Evolutionary conservation across 2,797 vertebrate genomes (phyloP).

Genomic region (Gallinago nigripennis): DNA sequence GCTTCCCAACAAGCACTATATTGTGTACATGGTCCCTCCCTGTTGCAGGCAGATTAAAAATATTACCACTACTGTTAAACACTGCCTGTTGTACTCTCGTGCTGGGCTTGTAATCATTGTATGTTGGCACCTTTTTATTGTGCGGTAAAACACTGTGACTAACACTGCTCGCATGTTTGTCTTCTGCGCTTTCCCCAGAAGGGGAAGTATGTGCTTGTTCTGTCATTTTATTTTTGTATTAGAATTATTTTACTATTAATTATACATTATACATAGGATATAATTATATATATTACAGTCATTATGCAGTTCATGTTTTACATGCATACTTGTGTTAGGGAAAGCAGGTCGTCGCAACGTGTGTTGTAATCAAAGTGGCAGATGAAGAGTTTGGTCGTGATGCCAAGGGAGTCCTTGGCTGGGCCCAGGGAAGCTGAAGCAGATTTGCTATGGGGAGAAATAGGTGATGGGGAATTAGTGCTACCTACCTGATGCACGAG

Average conservation of each 20-base stretch:
- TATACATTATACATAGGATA: constrained; percentile 28
- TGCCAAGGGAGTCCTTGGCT: background rate
- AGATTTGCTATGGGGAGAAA: background rate
- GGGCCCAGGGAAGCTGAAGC: background rate
- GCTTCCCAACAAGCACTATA: background rate
- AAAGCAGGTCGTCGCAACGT: constrained; percentile 10
- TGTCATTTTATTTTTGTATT: background rate
- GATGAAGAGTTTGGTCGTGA: background rate
- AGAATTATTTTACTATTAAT: constrained; percentile 39
- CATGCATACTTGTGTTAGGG: constrained; percentile 2
- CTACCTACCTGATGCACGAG: background rate
- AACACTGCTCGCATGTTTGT: background rate
- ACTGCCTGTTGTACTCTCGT: background rate
- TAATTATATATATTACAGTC: constrained; percentile 41
- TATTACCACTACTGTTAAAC: background rate
- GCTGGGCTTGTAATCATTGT: background rate
- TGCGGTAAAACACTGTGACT: background rate
- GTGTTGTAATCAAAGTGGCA: background rate
- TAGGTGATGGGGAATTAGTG: background rate
- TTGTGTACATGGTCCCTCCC: background rate
- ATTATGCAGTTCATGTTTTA: constrained; percentile 39
- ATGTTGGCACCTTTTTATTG: background rate
- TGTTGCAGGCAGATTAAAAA: constrained; percentile 17
- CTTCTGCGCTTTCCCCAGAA: constrained; percentile 1
- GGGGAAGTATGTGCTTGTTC: background rate